phyloP scores from a whole-genome alignment of 2,888 invertebrate species.

The Parasteatoda lunata region DNA sequence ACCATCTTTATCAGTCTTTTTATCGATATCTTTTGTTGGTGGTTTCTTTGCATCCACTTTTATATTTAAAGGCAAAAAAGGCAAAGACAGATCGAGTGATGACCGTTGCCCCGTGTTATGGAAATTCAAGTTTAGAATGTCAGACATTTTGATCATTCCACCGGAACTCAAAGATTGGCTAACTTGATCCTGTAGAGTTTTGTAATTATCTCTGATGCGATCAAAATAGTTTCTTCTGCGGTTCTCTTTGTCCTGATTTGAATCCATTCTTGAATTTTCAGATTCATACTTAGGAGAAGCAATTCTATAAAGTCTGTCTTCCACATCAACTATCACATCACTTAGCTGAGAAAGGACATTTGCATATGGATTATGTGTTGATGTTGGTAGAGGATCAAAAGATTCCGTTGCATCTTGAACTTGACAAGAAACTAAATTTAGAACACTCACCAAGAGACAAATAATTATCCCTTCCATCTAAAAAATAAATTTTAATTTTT shows the following conservation, averaged over 20 bases:
- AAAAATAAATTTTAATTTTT: too few species aligned
- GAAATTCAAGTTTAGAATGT: constrained; percentile 9
- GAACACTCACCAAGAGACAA: too few species aligned
- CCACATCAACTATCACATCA: constrained; percentile 24
- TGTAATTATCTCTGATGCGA: constrained; percentile 44
- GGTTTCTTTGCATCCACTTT: not conserved
- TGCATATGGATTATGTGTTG: too few species aligned
- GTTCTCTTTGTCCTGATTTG: too few species aligned
- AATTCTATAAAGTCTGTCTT: constrained; percentile 15
- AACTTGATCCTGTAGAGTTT: constrained; percentile 27
- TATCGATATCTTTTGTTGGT: not conserved
- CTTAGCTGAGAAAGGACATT: not conserved
- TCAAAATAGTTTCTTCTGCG: constrained; percentile 14
- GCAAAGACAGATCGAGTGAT: constrained; percentile 10
- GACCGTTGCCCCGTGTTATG: constrained; percentile 4
- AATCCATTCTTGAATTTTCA: not conserved
- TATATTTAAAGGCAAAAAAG: constrained; percentile 22
- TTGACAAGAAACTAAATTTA: too few species aligned
- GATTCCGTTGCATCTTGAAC: too few species aligned
- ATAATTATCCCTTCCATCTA: too few species aligned
- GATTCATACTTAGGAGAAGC: constrained; percentile 33
- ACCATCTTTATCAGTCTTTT: not conserved
- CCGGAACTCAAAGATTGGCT: not conserved
- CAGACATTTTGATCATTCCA: not conserved
- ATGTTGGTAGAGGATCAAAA: too few species aligned